Conservation (phyloP, 2,888 invertebrate genomes). For the Villa cingulata region DNA sequence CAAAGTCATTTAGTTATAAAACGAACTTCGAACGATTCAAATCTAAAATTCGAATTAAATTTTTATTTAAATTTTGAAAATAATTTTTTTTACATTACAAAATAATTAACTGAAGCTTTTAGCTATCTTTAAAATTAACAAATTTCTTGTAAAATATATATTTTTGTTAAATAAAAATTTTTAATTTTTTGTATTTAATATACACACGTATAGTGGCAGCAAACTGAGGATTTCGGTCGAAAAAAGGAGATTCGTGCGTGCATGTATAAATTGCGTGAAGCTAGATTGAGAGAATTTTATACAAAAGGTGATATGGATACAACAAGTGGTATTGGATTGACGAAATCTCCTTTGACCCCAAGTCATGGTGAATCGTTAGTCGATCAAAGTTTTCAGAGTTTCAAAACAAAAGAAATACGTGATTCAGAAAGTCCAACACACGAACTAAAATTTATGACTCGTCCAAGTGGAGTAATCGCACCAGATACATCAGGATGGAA, state of each 20-base stretch:
- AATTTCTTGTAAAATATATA: no score
- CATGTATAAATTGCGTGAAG: slow-evolving; percentile 72
- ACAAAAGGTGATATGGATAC: slow-evolving; percentile 38
- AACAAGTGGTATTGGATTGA: slow-evolving; percentile 32
- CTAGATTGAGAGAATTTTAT: slow-evolving; percentile 62
- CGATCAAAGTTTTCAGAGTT: slow-evolving; percentile 63
- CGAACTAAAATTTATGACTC: slow-evolving; percentile 30
- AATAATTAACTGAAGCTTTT: no score
- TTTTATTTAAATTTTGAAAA: neutral
- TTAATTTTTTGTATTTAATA: neutral
- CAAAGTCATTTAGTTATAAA: slow-evolving; percentile 7
- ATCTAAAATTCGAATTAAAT: neutral
- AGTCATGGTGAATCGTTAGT: slow-evolving; percentile 56
- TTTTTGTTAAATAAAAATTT: no score
- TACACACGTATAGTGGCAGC: slow-evolving; percentile 51
- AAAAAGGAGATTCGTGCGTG: slow-evolving; percentile 77
- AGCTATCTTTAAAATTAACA: no score
- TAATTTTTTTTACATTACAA: neutral
- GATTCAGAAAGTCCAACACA: slow-evolving; percentile 61
- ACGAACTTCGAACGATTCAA: slow-evolving; percentile 7
- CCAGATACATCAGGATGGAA: slow-evolving; percentile 49
- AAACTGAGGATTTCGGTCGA: slow-evolving; percentile 70
- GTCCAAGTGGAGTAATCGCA: slow-evolving; percentile 20
- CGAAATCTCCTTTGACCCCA: slow-evolving; percentile 33
- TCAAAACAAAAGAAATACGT: slow-evolving; percentile 65